A percentile compares a stretch with the other conserved stretches of the same genome.
Conservation (phyloP, 1,140 invertebrate genomes). For the Zaprionus camerounensis region DNA sequence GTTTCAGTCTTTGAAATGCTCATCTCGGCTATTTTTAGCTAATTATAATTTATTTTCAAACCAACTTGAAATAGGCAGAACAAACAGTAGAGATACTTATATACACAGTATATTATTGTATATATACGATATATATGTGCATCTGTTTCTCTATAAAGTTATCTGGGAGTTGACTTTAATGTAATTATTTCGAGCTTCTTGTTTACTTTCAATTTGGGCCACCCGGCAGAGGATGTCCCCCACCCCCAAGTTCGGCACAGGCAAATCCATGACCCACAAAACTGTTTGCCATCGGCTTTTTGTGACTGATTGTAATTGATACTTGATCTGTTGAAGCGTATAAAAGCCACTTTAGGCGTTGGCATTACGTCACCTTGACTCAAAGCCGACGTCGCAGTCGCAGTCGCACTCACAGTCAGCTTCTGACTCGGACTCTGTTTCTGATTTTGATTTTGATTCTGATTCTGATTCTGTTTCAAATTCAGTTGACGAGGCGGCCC, state of each 20-base stretch:
- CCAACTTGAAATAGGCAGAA: constrained; percentile 34
- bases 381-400: constrained; percentile 27
- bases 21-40: constrained; percentile 64
- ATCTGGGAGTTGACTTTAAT: constrained; percentile 13
- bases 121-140: constrained; percentile 18
- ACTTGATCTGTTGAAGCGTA: constrained; percentile 79
- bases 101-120: constrained; percentile 5
- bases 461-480: neutral
- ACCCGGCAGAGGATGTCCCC: constrained; percentile 7
- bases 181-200: constrained; percentile 18
- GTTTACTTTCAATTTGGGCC: constrained; percentile 37
- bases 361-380: constrained; percentile 78
- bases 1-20: constrained; percentile 27
- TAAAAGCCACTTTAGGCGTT: constrained; percentile 79
- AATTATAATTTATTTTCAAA: constrained; percentile 71
- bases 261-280: constrained; percentile 64
- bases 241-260: neutral
- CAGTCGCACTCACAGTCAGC: constrained; percentile 34
- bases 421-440: constrained; percentile 26
- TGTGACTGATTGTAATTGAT: constrained; percentile 73
- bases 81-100: constrained; percentile 4
- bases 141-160: constrained; percentile 9
- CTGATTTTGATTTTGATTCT: neutral
- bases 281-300: constrained; percentile 45
- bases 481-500: neutral